phyloP scores from a whole-genome alignment of 2,888 invertebrate species.

The Taenaris catops region DNA sequence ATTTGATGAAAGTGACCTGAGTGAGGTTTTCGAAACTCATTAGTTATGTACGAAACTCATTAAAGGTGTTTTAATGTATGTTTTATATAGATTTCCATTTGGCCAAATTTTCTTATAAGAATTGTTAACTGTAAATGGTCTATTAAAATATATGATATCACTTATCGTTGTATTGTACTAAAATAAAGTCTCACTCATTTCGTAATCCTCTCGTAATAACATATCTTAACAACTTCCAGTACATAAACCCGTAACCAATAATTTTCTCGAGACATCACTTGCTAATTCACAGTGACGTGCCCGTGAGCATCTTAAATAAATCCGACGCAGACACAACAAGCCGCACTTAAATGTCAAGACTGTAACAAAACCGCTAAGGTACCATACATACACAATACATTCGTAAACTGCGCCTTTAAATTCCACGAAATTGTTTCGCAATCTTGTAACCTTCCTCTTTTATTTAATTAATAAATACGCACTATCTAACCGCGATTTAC shows the following conservation, averaged over 20 bases:
- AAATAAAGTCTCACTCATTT: background rate
- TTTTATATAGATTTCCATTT: too few relatives aligned
- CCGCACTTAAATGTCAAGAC: constrained; percentile 62
- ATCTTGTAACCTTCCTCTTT: background rate
- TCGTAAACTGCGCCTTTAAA: background rate
- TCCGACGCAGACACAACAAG: constrained; percentile 54
- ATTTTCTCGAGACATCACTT: constrained; percentile 20
- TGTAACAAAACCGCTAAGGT: constrained; percentile 52
- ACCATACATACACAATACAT: background rate
- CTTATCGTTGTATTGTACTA: too few relatives aligned
- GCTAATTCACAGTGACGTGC: constrained; percentile 21
- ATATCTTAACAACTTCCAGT: constrained; percentile 6
- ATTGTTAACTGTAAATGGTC: too few relatives aligned
- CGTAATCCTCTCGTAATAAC: constrained; percentile 5
- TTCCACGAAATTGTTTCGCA: background rate
- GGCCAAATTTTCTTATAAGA: too few relatives aligned
- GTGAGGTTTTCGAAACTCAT: too few relatives aligned
- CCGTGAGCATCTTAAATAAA: constrained; percentile 42
- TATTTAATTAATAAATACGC: background rate
- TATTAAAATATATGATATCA: too few relatives aligned
- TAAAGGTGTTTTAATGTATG: too few relatives aligned
- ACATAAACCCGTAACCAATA: constrained; percentile 15
- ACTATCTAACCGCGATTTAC: too few relatives aligned
- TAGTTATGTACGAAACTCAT: too few relatives aligned
- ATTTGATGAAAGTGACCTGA: too few relatives aligned